Conservation (phyloP, 1,140 invertebrate genomes). For the Calephelis nemesis region DNA sequence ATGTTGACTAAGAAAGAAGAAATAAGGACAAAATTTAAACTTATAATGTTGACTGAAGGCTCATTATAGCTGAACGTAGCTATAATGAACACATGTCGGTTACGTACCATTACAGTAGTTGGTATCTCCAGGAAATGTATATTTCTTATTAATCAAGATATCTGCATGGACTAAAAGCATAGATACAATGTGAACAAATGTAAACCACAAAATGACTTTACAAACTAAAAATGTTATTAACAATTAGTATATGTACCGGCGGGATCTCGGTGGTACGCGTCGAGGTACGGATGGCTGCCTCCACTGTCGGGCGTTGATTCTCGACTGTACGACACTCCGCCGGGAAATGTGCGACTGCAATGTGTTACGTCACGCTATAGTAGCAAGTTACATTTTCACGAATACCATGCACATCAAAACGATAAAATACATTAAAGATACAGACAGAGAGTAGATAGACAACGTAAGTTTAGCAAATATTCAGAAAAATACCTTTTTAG, state of each 20-base stretch:
- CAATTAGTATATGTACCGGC: conserved; percentile 74
- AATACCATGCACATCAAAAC: neutral
- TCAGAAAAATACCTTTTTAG: no score
- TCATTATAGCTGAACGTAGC: no score
- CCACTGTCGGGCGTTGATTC: conserved; percentile 91
- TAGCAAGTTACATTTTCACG: neutral
- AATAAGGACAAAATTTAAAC: no score
- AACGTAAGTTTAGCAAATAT: neutral
- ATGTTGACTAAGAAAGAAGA: no score
- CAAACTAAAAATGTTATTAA: conserved; percentile 60
- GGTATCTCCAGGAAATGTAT: no score
- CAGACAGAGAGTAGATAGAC: conserved; percentile 2
- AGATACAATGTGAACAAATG: no score
- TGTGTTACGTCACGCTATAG: conserved; percentile 14
- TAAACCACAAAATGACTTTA: neutral
- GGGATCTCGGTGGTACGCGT: conserved; percentile 88
- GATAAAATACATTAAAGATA: neutral
- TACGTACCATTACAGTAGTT: no score
- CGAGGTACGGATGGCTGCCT: conserved; percentile 89
- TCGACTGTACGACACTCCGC: conserved; percentile 84
- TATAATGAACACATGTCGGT: no score
- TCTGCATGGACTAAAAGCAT: no score
- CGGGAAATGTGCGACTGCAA: conserved; percentile 72
- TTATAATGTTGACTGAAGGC: no score
- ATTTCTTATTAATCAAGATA: no score